Conservation (phyloP, 1,140 invertebrate genomes). For the Carcinoscorpius rotundicauda region DNA sequence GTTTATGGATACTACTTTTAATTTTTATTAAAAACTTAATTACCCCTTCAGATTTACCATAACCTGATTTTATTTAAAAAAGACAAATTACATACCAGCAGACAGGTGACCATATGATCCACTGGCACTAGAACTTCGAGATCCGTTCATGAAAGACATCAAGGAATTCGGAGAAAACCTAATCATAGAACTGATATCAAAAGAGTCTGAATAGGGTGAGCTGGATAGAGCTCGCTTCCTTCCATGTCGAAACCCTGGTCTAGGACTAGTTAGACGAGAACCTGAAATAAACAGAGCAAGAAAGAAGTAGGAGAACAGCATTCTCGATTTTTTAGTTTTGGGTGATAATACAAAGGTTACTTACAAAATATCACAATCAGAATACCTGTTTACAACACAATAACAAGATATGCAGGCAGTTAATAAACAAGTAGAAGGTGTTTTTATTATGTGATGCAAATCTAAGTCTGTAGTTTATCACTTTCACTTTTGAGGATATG, state of each 20-base stretch:
- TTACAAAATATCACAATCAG: no score
- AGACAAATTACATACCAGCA: constrained; percentile 45
- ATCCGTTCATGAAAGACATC: constrained; percentile 72
- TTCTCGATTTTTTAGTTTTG: background rate
- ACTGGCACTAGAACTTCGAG: constrained; percentile 47
- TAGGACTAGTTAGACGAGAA: constrained; percentile 10
- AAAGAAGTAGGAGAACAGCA: background rate
- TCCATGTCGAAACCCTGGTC: constrained; percentile 10
- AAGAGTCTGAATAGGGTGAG: constrained; percentile 85
- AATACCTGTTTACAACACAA: no score
- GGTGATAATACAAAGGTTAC: no score
- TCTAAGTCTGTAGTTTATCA: no score
- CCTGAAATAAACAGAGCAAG: constrained; percentile 6
- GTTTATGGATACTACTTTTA: no score
- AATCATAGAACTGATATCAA: constrained; percentile 90
- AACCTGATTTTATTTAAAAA: no score
- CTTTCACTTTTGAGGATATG: no score
- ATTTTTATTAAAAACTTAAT: no score
- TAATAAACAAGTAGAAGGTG: no score
- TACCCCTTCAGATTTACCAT: no score
- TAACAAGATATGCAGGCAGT: no score
- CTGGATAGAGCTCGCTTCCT: constrained; percentile 77
- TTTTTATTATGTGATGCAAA: no score
- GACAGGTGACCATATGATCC: constrained; percentile 90
- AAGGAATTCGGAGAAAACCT: constrained; percentile 87